Evolutionary conservation across 1,140 invertebrate species (phyloP), one percentile per base, ranked within the genome.

Genomic region (Drosophila pallidifrons): DNA sequence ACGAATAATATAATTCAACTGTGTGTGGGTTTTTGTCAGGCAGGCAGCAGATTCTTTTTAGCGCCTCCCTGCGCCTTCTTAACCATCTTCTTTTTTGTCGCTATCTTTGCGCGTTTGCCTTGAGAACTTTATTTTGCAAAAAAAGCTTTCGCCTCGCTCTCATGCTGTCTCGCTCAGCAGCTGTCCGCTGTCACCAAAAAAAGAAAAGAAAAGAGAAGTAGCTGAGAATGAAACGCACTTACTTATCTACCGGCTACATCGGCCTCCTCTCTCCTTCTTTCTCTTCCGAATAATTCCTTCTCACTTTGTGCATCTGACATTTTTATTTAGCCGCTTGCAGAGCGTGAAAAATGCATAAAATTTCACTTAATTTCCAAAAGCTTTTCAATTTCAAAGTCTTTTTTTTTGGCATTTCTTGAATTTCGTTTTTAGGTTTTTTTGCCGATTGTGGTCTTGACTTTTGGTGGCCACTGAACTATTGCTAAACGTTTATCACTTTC

Each of bases 291-390:
- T 5, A 15, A 15, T 25, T 13, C 55, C 43, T 25, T 54, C 15
- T 58, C 57, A 83, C 78, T 83, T 83, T 85, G 77, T 89, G 81
- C 69, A 69, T 69, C 77, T 82, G 89, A 91, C 89, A 91, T 91
- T 91, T 91, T 91, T 91, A 91, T 91, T 91, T 86, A 90, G 80
- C 89, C 75, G 89, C 85, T 73, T 79, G 78, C 83, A 63, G 71
- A 81, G 80, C 83, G 78, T 83, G 87, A 90, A 91, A 91, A 91
- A 91, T 91, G 88, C 88, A 91, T 91, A 91, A 91, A 91, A 91
- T 88, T 91, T 91, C 82, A 91, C 83, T 91, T 91, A 88, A 91
- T 91, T 91, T 88, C 71, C 54, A 65, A 81, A 60, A 72, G 59
- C 72, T 78, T 80, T 77, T 79, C 68, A 86, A 79, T 87, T 86